Conservation (phyloP, 2,888 invertebrate genomes). For the Lissonota sp. region DNA sequence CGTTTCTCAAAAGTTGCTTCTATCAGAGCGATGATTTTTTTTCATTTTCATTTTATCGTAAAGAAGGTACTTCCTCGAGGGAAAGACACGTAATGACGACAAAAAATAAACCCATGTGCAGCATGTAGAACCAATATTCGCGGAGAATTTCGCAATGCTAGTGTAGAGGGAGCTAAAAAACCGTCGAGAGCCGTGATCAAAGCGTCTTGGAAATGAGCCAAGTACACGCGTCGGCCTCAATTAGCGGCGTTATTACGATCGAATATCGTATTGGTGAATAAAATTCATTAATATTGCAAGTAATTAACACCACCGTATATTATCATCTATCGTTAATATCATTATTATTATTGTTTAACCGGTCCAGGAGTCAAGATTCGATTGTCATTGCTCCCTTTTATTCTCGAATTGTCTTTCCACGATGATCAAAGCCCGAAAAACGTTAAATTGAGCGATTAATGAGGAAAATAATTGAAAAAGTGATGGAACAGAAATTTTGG, state of each 20-base stretch:
- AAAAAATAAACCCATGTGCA: conserved; percentile 8
- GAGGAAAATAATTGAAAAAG: background rate
- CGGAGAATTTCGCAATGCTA: conserved; percentile 33
- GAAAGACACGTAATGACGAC: too few relatives aligned
- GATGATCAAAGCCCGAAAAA: background rate
- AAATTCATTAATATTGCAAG: conserved; percentile 66
- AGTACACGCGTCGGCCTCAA: conserved; percentile 77
- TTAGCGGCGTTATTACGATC: conserved; percentile 76
- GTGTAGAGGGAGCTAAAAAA: background rate
- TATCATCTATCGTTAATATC: conserved; percentile 6
- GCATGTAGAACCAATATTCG: conserved; percentile 48
- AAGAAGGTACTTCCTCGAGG: too few relatives aligned
- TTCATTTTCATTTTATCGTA: too few relatives aligned
- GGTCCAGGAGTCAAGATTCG: background rate
- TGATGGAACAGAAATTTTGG: background rate
- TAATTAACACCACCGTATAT: conserved; percentile 12
- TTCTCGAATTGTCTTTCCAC: conserved; percentile 31
- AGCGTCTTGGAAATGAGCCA: conserved; percentile 76
- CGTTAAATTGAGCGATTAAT: background rate
- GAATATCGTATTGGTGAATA: conserved; percentile 70
- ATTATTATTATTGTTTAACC: conserved; percentile 9
- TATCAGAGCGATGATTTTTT: too few relatives aligned
- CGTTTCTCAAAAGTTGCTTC: too few relatives aligned
- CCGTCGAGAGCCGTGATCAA: conserved; percentile 68
- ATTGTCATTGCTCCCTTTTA: conserved; percentile 24